A percentile compares a stretch with the other conserved stretches of the same genome.
Conservation (phyloP, 2,797 vertebrate genomes). For the Heteromormyrus szaboi region DNA sequence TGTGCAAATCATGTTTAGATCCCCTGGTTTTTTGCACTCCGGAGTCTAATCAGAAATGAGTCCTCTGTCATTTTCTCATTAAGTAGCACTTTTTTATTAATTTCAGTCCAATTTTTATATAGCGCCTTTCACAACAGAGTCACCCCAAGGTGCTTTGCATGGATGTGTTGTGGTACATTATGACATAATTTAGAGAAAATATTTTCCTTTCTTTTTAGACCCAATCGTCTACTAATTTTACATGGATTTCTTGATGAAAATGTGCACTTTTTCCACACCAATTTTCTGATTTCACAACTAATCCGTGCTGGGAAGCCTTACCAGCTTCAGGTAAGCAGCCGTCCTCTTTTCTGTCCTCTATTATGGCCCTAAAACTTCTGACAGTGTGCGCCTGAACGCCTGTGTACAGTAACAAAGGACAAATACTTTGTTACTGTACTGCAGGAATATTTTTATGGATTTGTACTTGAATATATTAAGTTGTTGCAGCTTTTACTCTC, state of each 20-base stretch:
- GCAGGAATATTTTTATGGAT: neutral
- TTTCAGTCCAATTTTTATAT: neutral
- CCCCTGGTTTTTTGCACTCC: neutral
- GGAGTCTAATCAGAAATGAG: neutral
- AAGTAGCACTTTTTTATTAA: neutral
- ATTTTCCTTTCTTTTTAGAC: conserved; percentile 56
- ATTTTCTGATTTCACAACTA: conserved; percentile 94
- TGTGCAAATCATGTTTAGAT: neutral
- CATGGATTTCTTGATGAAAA: conserved; percentile 97
- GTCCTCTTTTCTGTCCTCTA: neutral
- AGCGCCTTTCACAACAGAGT: neutral
- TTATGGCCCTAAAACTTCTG: neutral
- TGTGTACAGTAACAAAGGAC: neutral
- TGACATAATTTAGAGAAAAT: neutral
- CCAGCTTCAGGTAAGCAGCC: conserved; percentile 80
- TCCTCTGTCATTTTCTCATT: neutral
- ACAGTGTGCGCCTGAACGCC: neutral
- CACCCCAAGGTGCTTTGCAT: neutral
- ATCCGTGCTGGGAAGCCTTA: conserved; percentile 97
- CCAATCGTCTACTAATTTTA: conserved; percentile 92
- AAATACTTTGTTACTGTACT: neutral
- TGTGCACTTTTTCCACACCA: conserved; percentile 99
- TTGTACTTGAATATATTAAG: neutral
- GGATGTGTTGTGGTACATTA: neutral
- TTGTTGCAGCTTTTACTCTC: neutral